A percentile compares a stretch with the other conserved stretches of the same genome.
Evolutionary conservation across 92 coral and sea anemone genomes (phyloP).

Genomic region (Phenganax subtilis): DNA sequence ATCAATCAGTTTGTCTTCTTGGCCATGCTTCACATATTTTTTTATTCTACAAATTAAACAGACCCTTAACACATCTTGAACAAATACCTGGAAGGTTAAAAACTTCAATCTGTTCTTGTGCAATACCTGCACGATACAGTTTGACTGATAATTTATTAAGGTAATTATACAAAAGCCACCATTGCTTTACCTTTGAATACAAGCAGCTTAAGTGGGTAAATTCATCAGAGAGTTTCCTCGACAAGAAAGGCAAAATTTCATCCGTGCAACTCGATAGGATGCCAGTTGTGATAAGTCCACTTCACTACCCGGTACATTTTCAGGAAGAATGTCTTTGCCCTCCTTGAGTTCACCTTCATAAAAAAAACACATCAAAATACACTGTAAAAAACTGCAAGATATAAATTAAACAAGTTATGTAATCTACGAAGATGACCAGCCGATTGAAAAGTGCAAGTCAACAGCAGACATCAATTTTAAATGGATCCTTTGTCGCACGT

Average conservation of each 20-base stretch:
- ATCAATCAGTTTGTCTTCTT: conserved; percentile 26
- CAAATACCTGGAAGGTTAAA: too few species aligned
- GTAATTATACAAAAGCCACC: too few species aligned
- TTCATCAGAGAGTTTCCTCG: conserved; percentile 40
- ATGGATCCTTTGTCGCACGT: too few species aligned
- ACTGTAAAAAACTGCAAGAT: too few species aligned
- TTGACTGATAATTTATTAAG: too few species aligned
- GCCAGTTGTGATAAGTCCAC: background rate
- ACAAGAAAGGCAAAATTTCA: conserved; percentile 48
- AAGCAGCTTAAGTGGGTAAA: conserved; percentile 49
- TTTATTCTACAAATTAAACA: conserved; percentile 20
- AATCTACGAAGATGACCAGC: too few species aligned
- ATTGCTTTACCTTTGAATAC: conserved; percentile 43
- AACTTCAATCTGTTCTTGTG: too few species aligned
- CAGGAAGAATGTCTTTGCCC: background rate
- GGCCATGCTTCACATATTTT: conserved; percentile 34
- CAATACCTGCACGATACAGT: too few species aligned
- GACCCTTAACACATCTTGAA: background rate
- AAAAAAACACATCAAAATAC: too few species aligned
- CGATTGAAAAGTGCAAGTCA: too few species aligned
- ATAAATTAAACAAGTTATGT: too few species aligned
- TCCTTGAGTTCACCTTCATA: background rate
- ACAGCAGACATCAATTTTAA: too few species aligned
- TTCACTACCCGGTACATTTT: background rate
- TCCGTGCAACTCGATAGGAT: conserved; percentile 24